Percentiles rank a stretch among this genome's conserved stretches.
These are phyloP conservation scores for Agrilus biguttatus DNA, from an alignment of 2,888 invertebrate genomes.

Conservation along the genomic window DNA sequence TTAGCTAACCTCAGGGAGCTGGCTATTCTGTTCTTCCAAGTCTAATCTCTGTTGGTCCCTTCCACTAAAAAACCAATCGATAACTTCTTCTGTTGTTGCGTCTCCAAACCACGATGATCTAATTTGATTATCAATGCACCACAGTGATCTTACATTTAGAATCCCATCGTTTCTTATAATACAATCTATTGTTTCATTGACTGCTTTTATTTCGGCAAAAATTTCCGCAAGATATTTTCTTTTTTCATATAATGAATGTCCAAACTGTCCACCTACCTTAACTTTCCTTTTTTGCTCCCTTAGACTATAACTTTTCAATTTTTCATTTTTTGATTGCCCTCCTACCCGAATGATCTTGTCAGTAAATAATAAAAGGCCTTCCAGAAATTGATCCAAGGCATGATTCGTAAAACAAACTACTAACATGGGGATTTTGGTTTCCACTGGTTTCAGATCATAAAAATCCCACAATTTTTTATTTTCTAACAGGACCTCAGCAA, in stretches of 20 bases:
- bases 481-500: conserved; percentile 49
- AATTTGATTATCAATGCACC: too few relatives aligned
- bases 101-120: conserved; percentile 22
- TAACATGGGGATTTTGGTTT: conserved; percentile 45
- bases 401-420: conserved; percentile 77
- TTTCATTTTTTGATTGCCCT: conserved; percentile 47
- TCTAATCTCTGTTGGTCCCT: neutral
- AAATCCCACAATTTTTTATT: conserved; percentile 34
- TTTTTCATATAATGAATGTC: neutral
- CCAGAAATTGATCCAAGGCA: conserved; percentile 73
- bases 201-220: too few relatives aligned
- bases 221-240: conserved; percentile 2
- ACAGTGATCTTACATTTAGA: too few relatives aligned
- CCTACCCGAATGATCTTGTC: conserved; percentile 52
- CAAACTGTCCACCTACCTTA: neutral
- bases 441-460: neutral
- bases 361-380: conserved; percentile 47
- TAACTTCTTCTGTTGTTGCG: conserved; percentile 11
- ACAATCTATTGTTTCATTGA: too few relatives aligned
- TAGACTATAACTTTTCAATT: conserved; percentile 38
- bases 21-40: neutral
- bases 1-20: neutral
- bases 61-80: conserved; percentile 16
- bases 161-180: too few relatives aligned
- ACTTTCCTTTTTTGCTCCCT: conserved; percentile 17